A percentile compares a stretch with the other conserved stretches of the same genome.
Evolutionary conservation across 2,113 vertebrate species (phyloP).

Genomic region (Phasianus colchicus): DNA sequence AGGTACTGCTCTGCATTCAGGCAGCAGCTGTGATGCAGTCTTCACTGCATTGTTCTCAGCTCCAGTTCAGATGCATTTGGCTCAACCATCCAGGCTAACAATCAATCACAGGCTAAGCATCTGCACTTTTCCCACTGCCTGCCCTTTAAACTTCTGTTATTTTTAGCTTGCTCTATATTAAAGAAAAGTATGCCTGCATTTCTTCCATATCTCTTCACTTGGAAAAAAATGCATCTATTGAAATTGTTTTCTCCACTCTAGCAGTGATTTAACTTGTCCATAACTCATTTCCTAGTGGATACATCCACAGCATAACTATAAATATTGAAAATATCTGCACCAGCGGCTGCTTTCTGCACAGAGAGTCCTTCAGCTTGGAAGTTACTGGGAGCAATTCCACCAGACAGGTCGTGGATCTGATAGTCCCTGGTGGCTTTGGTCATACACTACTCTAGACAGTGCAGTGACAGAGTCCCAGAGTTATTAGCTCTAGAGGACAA

Average conservation of each 20-base stretch:
- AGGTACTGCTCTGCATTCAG: fast-evolving
- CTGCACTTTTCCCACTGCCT: not conserved
- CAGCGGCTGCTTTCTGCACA: not conserved
- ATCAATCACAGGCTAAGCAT: not conserved
- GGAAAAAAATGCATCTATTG: not conserved
- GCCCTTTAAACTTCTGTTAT: not conserved
- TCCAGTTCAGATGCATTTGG: fast-evolving
- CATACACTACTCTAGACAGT: not conserved
- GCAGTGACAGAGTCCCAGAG: not conserved
- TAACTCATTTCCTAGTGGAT: not conserved
- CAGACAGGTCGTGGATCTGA: not conserved
- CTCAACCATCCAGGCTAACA: not conserved
- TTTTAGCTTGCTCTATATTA: not conserved
- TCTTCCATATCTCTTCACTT: not conserved
- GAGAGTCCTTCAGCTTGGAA: not conserved
- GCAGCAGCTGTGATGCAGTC: not conserved
- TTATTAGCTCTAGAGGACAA: not conserved
- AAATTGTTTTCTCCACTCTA: not conserved
- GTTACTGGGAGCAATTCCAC: not conserved
- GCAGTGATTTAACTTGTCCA: fast-evolving
- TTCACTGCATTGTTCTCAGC: not conserved
- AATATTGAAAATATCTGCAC: not conserved
- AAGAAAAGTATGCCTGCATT: not conserved
- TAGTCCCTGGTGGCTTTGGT: not conserved
- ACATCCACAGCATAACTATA: not conserved